These are phyloP conservation scores for Tridacna gigas DNA, from an alignment of 2,888 invertebrate species.

Conservation along the genomic window DNA sequence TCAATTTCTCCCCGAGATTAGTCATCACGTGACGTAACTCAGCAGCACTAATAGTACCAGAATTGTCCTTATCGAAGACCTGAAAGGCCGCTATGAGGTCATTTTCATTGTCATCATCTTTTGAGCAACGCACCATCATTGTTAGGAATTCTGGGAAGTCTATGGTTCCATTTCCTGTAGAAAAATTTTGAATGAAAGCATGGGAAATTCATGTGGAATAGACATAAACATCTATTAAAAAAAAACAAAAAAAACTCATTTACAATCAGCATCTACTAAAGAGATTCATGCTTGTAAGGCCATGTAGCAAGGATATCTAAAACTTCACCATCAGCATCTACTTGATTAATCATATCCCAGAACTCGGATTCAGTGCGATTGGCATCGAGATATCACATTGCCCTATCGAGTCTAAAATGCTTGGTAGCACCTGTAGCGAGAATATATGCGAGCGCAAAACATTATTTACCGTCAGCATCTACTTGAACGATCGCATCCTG, in stretches of 20 bases:
- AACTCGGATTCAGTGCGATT: neutral
- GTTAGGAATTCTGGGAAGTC: constrained; percentile 24
- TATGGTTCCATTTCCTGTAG: neutral
- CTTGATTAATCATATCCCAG: neutral
- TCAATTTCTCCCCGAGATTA: constrained; percentile 98
- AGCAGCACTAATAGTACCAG: constrained; percentile 95
- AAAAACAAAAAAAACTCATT: too few species aligned
- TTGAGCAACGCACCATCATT: constrained; percentile 10
- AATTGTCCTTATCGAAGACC: constrained; percentile 10
- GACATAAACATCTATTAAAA: too few species aligned
- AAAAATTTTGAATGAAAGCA: neutral
- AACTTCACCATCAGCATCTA: neutral
- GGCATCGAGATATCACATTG: neutral
- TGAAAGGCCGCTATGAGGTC: neutral
- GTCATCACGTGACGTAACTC: constrained; percentile 99
- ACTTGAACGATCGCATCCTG: neutral
- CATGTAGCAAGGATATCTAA: too few species aligned
- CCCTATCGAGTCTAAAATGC: neutral
- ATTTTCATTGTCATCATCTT: neutral
- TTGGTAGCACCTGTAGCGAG: neutral
- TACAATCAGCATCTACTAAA: too few species aligned
- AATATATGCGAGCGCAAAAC: neutral
- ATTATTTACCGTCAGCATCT: neutral
- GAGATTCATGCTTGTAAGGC: too few species aligned
- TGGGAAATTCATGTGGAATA: too few species aligned